phyloP scores from a whole-genome alignment of 2,888 invertebrate genomes.

The Dicroscelio sp. region DNA sequence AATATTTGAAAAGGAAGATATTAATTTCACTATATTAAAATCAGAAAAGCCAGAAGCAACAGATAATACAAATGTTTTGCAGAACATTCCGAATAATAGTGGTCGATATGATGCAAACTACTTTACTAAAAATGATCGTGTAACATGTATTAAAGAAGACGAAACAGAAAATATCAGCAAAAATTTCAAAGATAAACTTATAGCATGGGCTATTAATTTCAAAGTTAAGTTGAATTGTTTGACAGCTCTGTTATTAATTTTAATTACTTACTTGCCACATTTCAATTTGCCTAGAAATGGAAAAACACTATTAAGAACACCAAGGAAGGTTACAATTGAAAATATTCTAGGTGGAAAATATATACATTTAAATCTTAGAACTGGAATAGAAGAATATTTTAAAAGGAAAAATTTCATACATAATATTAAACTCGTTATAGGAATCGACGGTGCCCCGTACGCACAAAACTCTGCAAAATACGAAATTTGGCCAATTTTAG shows the following conservation, averaged over 20 bases:
- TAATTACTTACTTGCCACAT: background rate
- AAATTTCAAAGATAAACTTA: background rate
- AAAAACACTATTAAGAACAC: background rate
- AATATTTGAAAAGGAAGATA: no score
- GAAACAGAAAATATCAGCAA: no score
- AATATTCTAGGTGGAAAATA: background rate
- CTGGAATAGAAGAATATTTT: background rate
- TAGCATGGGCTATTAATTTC: background rate
- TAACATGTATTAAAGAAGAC: no score
- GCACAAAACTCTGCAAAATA: background rate
- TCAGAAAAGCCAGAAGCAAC: no score
- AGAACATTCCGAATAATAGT: no score
- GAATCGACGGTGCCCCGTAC: background rate
- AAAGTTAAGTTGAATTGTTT: constrained; percentile 21
- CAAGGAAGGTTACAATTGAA: background rate
- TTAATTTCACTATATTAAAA: no score
- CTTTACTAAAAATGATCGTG: background rate
- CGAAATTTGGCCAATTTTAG: background rate
- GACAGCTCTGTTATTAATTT: background rate
- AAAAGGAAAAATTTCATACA: no score
- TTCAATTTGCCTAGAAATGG: background rate
- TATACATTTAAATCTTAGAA: background rate
- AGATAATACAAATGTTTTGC: no score
- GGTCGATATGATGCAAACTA: no score
- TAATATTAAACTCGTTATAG: background rate